Base-by-base conservation (phyloP, 1,140 invertebrate species). In the Procambarus virginalis region DNA sequence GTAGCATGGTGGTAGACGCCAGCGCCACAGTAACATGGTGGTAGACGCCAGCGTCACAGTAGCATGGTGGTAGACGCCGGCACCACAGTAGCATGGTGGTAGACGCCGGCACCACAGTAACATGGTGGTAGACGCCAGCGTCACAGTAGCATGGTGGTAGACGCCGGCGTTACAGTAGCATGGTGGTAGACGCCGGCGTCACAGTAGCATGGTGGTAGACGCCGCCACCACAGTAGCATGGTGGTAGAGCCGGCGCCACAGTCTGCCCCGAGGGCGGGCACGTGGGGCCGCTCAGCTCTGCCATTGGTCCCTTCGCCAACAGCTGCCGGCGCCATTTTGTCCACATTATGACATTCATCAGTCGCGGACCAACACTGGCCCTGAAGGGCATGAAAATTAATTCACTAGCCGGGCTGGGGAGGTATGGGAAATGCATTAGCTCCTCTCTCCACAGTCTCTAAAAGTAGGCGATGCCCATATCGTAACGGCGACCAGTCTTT, bases 311-410 rank as follows among this genome's bases (percentile, higher is more conserved):
- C 88, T 60, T 64, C 77, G 22, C 51, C 78, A 73, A 80, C 85
- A 88, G 90, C 90, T 88, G 90, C 73, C 77, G 45, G 6, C 76
- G 89, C 89, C 89, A 91, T 91, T 91, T 91, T 88, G 68, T 91
- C 55, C 17, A 77, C 90, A 91, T 91, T 91, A 91, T 91, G 90
- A 91, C 90, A 91, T 91, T 91, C 90, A 91, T 91, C 90, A 91
- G 90, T 87, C 90, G 90, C 79, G 75, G 45, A 58, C 70, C 85
- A 91, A 91, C 84, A 91, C 79, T 91, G 84, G 70, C 14, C 48
- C 48, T 91, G 90, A 91, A 87, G 85, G 85, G 90, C 90, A 91
- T 91, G 90, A 87, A 91, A 91, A 91, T 91, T 91, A 91, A 91
- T 91, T 91, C 90, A 91, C 83, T 91, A 80, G 90, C 90, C 20